Evolutionary conservation across 2,888 invertebrate species (phyloP).

Genomic region (Sabatieria punctata): DNA sequence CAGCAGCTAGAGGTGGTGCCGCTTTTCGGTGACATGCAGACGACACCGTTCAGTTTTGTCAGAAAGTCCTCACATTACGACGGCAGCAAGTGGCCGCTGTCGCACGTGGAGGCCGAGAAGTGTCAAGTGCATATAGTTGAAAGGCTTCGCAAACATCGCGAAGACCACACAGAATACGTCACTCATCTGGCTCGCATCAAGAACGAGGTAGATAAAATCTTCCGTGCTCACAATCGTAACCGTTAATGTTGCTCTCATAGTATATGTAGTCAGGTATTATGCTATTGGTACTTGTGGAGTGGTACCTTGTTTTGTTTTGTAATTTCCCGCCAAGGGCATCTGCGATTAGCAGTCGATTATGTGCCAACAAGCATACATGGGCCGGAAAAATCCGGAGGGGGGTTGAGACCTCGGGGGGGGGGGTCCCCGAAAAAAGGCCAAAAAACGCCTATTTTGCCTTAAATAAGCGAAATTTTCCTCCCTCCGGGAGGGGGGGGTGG

Average conservation of each 20-base stretch:
- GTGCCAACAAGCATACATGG: too few species aligned
- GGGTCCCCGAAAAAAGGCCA: too few species aligned
- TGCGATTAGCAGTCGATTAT: too few species aligned
- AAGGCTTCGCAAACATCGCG: conserved; percentile 71
- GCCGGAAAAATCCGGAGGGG: too few species aligned
- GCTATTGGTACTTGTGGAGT: too few species aligned
- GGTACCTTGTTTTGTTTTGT: too few species aligned
- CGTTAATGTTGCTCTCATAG: background rate
- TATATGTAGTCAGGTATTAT: background rate
- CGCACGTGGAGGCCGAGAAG: conserved; percentile 57
- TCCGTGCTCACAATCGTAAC: background rate
- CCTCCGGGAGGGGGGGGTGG: too few species aligned
- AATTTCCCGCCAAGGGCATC: too few species aligned
- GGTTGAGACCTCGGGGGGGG: too few species aligned
- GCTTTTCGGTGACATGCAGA: conserved; percentile 96
- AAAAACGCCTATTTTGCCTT: too few species aligned
- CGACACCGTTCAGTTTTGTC: conserved; percentile 93
- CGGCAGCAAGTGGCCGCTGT: conserved; percentile 65
- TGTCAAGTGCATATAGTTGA: conserved; percentile 88
- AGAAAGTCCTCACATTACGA: conserved; percentile 83
- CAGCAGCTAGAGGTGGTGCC: conserved; percentile 82
- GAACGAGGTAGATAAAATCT: conserved; percentile 38
- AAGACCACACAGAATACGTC: conserved; percentile 91
- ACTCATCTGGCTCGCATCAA: conserved; percentile 82
- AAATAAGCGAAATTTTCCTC: too few species aligned